phyloP scores from a whole-genome alignment of 2,113 vertebrate species.

The Apodemus sylvaticus region DNA sequence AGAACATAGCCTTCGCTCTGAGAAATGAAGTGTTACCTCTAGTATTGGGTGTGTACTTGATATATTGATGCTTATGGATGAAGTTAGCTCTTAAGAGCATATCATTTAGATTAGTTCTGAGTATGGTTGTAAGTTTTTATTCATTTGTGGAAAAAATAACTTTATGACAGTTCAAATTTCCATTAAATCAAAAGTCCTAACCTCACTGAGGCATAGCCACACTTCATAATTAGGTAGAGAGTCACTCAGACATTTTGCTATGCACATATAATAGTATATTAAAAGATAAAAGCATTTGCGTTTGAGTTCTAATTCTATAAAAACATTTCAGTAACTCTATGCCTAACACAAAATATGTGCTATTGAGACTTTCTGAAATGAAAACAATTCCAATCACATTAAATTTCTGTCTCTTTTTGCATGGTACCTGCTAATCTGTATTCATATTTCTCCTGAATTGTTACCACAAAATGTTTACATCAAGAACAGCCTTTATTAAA shows the following conservation, averaged over 20 bases:
- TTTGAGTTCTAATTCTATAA: slow-evolving; percentile 14
- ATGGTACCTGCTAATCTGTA: not conserved
- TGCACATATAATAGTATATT: not conserved
- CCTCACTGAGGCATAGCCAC: not conserved
- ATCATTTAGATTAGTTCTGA: slow-evolving; percentile 12
- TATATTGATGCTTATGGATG: slow-evolving; percentile 19
- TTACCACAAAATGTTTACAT: not conserved
- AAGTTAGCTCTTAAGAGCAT: not conserved
- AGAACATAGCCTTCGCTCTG: not conserved
- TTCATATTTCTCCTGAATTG: slow-evolving; percentile 27
- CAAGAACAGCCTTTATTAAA: slow-evolving; percentile 48
- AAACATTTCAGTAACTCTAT: slow-evolving; percentile 4
- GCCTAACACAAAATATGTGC: slow-evolving; percentile 1
- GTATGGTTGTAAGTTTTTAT: not conserved
- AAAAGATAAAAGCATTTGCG: not conserved
- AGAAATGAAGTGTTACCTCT: slow-evolving; percentile 4
- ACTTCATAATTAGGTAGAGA: not conserved
- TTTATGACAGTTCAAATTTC: not conserved
- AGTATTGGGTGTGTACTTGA: not conserved
- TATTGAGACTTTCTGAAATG: not conserved
- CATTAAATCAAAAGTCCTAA: not conserved
- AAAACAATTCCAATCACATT: not conserved
- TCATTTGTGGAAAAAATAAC: not conserved
- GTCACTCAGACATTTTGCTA: not conserved
- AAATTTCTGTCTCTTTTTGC: not conserved